Base-by-base conservation (phyloP, 2,888 invertebrate species). In the Cordylochernes scorpioides region DNA sequence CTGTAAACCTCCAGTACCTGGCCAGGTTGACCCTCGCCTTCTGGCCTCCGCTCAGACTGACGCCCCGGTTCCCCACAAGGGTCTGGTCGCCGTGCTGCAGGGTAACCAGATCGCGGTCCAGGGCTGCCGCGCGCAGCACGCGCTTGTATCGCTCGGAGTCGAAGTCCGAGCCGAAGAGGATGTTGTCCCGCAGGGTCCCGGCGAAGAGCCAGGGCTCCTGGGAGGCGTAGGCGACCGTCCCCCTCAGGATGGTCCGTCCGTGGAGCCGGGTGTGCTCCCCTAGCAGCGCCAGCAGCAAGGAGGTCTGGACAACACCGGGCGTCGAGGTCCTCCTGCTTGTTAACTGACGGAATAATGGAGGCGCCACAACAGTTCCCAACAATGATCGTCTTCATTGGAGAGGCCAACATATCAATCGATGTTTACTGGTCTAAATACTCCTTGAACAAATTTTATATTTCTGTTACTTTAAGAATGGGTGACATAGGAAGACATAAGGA, bases 11-110 rank as follows among this genome's bases (percentile, higher is more conserved):
- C n/a, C n/a, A n/a, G n/a, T 29, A 40, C 39, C 41, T 38, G 8
- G 62, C 62, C 16, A 63, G 44, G 7, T 58, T 50, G 4, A 63
- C 63, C 40, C 94, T 60, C 1, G 78, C 72, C 40, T 74, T 71
- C 52, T 97, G 94, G 0, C 94, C 94, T 5, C 94, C 94, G 42
- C 86, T 88, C 18, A 97, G 55, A 2, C 80, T 78, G 34, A 68
- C 64, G 1, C 86, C 86, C 25, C 70, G 68, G 46, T 91, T 88
- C 0, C 86, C 86, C 6, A 86, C 67, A 37, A 68, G 67, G 8
- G 73, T 68, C 35, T 60, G 51, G 51, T 78, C 78, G 41, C 71
- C 71, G 7, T 68, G 67, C 5, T 64, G 59, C 38, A 65, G 48
- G 2, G 46, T 45, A 47, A 40, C 35, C 17, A 41, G 28, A 25